These are phyloP conservation scores for Panulirus ornatus DNA, from an alignment of 1,140 invertebrate genomes.

Conservation along the genomic window DNA sequence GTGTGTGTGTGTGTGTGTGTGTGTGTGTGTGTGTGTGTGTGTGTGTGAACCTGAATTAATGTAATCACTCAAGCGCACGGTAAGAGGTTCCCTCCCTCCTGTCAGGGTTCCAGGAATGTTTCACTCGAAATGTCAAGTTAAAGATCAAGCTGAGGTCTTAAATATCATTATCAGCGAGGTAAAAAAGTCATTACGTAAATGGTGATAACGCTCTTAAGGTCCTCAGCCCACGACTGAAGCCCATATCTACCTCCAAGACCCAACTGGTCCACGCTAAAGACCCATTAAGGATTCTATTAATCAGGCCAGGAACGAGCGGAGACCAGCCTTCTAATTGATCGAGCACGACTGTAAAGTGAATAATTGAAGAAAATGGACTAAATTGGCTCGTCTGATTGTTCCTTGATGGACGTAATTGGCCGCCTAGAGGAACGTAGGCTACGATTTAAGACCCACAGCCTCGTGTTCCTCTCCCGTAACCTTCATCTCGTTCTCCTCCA, in stretches of 20 bases:
- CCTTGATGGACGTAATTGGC: slow-evolving; percentile 66
- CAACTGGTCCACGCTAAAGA: slow-evolving; percentile 23
- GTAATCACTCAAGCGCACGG: no score
- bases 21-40: background rate
- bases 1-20: background rate
- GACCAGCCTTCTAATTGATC: slow-evolving; percentile 52
- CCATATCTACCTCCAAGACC: no score
- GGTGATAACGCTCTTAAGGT: background rate
- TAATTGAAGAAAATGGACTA: slow-evolving; percentile 69
- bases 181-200: no score
- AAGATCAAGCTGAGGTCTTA: no score
- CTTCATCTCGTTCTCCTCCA: background rate
- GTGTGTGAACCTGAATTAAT: background rate
- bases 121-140: no score
- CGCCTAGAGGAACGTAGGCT: slow-evolving; percentile 29
- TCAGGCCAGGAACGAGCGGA: slow-evolving; percentile 34
- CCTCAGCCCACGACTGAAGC: background rate
- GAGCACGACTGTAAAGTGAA: slow-evolving; percentile 66
- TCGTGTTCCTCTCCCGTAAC: background rate
- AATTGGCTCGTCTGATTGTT: slow-evolving; percentile 64
- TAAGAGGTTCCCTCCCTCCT: no score
- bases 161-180: no score
- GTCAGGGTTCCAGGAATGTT: no score
- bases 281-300: slow-evolving; percentile 60
- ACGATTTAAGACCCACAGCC: background rate